These are phyloP conservation scores for Gerosis bhagava DNA, from an alignment of 2,888 invertebrate genomes.

Conservation along the genomic window DNA sequence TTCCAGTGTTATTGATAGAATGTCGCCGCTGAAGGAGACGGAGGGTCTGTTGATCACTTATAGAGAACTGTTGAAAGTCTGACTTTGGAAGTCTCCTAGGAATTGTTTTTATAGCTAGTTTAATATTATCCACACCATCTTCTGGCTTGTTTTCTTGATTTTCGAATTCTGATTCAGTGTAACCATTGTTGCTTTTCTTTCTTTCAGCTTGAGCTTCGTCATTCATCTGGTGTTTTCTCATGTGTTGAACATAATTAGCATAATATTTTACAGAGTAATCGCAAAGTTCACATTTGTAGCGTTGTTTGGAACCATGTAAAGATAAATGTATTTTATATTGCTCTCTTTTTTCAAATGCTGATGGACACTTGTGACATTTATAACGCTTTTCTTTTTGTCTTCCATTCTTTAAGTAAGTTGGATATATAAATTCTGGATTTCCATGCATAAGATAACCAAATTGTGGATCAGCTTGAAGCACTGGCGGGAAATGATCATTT, in stretches of 20 bases:
- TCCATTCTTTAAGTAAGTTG: conserved; percentile 88
- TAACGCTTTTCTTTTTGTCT: conserved; percentile 89
- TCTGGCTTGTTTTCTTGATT: conserved; percentile 50
- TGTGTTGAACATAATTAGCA: conserved; percentile 92
- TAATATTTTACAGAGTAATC: conserved; percentile 95
- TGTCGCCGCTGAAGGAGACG: conserved; percentile 80
- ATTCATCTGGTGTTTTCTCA: conserved; percentile 89
- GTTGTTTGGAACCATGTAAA: conserved; percentile 91
- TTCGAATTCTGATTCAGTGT: conserved; percentile 45
- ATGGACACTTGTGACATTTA: conserved; percentile 93
- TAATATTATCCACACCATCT: conserved; percentile 58
- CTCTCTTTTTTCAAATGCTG: conserved; percentile 92
- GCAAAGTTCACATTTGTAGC: conserved; percentile 91
- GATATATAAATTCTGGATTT: conserved; percentile 90
- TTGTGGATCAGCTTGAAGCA: conserved; percentile 84
- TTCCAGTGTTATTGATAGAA: conserved; percentile 60
- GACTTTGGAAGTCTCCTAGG: conserved; percentile 65
- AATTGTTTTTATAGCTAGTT: conserved; percentile 74
- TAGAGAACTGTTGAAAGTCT: conserved; percentile 79
- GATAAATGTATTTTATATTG: conserved; percentile 92
- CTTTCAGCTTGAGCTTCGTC: conserved; percentile 85
- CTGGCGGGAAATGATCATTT: conserved; percentile 77
- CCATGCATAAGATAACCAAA: conserved; percentile 87
- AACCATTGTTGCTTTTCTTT: conserved; percentile 58
- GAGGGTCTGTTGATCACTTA: conserved; percentile 84